Percentiles rank a stretch among this genome's conserved stretches.
Evolutionary conservation across 2,888 invertebrate genomes (phyloP).

Genomic region (Uloborus plumipes): DNA sequence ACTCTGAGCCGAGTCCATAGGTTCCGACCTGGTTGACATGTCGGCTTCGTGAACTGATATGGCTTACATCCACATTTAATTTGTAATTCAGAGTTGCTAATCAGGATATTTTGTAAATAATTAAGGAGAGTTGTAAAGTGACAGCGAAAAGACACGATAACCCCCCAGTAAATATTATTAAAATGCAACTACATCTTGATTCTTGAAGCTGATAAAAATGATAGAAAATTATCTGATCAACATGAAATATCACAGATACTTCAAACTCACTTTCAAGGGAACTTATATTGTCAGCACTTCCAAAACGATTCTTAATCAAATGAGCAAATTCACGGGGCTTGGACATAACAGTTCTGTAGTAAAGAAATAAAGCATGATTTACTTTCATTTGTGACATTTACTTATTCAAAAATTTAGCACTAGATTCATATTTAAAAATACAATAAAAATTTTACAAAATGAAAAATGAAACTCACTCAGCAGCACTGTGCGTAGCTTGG

Average conservation of each 20-base stretch:
- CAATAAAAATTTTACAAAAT: background rate
- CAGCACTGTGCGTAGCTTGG: constrained; percentile 66
- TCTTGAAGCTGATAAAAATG: too few species aligned
- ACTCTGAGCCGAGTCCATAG: too few species aligned
- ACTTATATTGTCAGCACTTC: constrained; percentile 97
- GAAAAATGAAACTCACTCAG: constrained; percentile 64
- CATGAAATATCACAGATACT: background rate
- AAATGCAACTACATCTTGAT: too few species aligned
- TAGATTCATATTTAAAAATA: background rate
- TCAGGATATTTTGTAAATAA: too few species aligned
- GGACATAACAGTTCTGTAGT: constrained; percentile 87
- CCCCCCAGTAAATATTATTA: too few species aligned
- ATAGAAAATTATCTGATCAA: too few species aligned
- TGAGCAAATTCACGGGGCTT: constrained; percentile 89
- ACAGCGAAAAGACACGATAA: too few species aligned
- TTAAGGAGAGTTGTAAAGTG: too few species aligned
- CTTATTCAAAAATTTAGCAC: constrained; percentile 1
- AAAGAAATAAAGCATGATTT: background rate
- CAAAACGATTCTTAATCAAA: constrained; percentile 91
- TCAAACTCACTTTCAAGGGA: constrained; percentile 86
- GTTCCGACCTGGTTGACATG: too few species aligned
- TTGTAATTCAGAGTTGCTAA: too few species aligned
- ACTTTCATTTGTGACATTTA: background rate
- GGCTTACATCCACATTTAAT: too few species aligned
- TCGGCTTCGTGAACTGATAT: too few species aligned